Base-by-base conservation (phyloP, 2,888 invertebrate species). In the Strigamia transsilvanica region DNA sequence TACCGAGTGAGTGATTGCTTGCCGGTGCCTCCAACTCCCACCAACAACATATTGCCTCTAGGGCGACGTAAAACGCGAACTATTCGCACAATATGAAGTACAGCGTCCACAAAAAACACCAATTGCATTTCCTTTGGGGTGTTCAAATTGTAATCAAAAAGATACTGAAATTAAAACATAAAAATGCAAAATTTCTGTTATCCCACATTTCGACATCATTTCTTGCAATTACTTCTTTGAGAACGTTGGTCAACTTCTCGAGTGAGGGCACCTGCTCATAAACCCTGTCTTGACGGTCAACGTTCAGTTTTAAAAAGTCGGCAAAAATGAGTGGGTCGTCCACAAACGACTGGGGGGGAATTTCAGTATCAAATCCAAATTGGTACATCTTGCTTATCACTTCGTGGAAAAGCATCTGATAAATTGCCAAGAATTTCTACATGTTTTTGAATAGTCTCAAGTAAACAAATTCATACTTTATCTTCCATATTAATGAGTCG, bases 181-280 rank as follows among this genome's bases (percentile, higher is more conserved):
- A 21, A 12, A 66, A 4, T 23, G 2, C 2, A 73, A n/a, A 27
- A 12, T 18, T 73, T 18, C 73, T 73, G 73, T 12, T n/a, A n/a
- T n/a, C n/a, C n/a, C n/a, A n/a, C n/a, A n/a, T 34, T 34, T 34
- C 34, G 34, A 34, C 7, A 34, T 12, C 9, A 27, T 3, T 32
- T 34, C 27, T 34, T 3, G 27, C 18, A 27, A 34, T 87, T 87
- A 92, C 93, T 89, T 92, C 92, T 9, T 27, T 21, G 34, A 96
- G 89, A 80, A 94, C 91, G 82, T 88, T 88, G 87, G 92, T 92
- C 73, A 95, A 88, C 87, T 94, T 95, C 0, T 89, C 87, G 7
- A 93, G 87, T 86, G 95, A 93, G n/a, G 89, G 90, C 84, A 96
- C 92, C 88, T 97, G 96, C 85, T 94, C 94, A 87, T 97, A 97